Evolutionary conservation across 92 coral and sea anemone species (phyloP), one percentile per base, ranked within the genome.

Genomic region (Phenganax subtilis): DNA sequence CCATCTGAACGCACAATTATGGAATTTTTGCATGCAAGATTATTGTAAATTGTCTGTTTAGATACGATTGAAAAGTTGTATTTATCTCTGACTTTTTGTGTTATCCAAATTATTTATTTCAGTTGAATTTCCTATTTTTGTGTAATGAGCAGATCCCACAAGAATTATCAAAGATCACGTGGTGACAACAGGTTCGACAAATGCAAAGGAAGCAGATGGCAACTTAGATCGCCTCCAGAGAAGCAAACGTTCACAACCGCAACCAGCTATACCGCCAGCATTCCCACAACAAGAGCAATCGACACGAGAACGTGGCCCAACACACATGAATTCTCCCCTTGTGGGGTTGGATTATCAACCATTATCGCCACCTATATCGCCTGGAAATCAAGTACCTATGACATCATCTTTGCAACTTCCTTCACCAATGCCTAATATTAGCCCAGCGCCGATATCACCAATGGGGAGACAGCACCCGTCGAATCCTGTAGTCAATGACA

Each of bases 311-410:
- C 72, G 72, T 30, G 29, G 0, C 16, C 47, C 51, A 9, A 29
- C 31, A 30, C 67, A 17, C 3, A 61, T 61, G 20, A 66, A 66
- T 9, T 66, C 72, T 20, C 72, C 72, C 31, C 47, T 51, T 12
- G 9, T 15, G 12, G 31, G 28, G 72, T 20, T 14, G 47, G 31
- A 66, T 6, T 66, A 66, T 16, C 51, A 61, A 61, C 67, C 67
- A 7, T 28, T 61, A 17, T 61, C 67, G 67, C 67, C 67, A 61
- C 67, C 67, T 28, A 61, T 61, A 61, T 61, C 67, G 25, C 67
- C 67, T 61, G 67, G 67, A 61, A 61, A 61, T 61, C 67, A 14
- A 17, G 8, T 61, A 8, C 15, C 67, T 61, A 1, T 61, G 29
- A 61, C 2, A 14, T 61, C 67, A 14, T 17, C 67, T 28, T 15